Evolutionary conservation across 2,888 invertebrate species (phyloP), one percentile per base, ranked within the genome.

Genomic region (Drosophila subquinaria): DNA sequence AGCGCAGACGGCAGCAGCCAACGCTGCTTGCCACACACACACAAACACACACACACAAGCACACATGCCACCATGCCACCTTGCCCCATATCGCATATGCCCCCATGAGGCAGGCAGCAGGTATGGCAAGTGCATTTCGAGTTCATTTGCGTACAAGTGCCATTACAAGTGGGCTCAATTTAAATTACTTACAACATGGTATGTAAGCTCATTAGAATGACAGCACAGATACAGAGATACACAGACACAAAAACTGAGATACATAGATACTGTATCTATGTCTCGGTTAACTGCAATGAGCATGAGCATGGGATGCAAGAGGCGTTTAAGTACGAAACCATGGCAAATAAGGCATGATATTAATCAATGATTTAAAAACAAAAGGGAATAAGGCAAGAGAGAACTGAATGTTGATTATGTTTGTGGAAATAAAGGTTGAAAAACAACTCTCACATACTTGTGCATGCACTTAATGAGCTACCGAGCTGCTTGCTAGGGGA

Each of bases 151-250:
- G 48, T 63, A 55, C 71, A 73, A 82, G 74, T 69, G 56, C 76
- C 33, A 56, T 43, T n/a, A 17, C 47, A 81, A 73, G 73, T 74
- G 73, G 74, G 70, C 69, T 80, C 87, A 80, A 75, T 88, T 86
- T 80, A 77, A 86, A 86, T 86, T 80, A 86, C 83, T 79, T 86
- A 69, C 79, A 63, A 69, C 67, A 70, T 47, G 73, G 68, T 66
- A 69, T 74, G 87, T 73, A 76, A 86, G 81, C 81, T 86, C 73
- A 77, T 86, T 80, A 74, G 69, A 76, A 76, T 73, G 78, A 77
- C 64, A 81, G 36, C 30, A 47, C 36, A 45, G 52, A 62, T 56
- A 56, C 51, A 70, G 38, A 75, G 36, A 57, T 36, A 17, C 59
- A 60, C 55, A 60, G 17, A 57, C 67, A 59, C 35, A 56, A 17